phyloP scores from a whole-genome alignment of 2,113 vertebrate species.

The Anguilla rostrata region DNA sequence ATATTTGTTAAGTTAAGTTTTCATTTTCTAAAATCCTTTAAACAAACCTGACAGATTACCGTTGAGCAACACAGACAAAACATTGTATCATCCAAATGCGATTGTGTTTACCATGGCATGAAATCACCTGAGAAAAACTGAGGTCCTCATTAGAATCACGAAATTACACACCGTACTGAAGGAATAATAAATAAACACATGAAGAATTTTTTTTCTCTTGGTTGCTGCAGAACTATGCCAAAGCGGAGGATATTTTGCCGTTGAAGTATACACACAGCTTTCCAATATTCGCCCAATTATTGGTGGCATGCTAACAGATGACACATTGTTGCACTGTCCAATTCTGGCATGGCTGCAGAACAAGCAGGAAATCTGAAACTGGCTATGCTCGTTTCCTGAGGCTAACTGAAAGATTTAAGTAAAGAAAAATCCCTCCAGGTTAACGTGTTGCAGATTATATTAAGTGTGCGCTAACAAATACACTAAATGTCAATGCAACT shows the following conservation, averaged over 20 bases:
- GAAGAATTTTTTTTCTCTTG: too few relatives aligned
- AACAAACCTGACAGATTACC: background rate
- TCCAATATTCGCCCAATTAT: conserved; percentile 11
- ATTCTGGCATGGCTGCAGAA: background rate
- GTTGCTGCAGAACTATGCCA: background rate
- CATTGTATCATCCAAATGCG: background rate
- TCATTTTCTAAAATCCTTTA: background rate
- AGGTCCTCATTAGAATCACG: too few relatives aligned
- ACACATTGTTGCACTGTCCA: background rate
- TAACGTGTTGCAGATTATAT: conserved; percentile 10
- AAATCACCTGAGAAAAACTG: too few relatives aligned
- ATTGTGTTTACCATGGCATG: background rate
- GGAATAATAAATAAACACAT: background rate
- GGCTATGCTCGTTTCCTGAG: background rate
- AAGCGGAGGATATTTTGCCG: background rate
- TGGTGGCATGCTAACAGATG: background rate
- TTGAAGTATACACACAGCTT: background rate
- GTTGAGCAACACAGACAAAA: background rate
- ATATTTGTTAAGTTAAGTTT: background rate
- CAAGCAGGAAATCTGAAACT: background rate
- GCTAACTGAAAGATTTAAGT: background rate
- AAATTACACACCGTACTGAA: background rate
- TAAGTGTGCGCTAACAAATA: conserved; percentile 20
- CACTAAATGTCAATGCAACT: conserved; percentile 8
- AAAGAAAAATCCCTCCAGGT: background rate